Evolutionary conservation across 2,113 vertebrate genomes (phyloP), one percentile per base, ranked within the genome.

Genomic region (Apteryx mantelli): DNA sequence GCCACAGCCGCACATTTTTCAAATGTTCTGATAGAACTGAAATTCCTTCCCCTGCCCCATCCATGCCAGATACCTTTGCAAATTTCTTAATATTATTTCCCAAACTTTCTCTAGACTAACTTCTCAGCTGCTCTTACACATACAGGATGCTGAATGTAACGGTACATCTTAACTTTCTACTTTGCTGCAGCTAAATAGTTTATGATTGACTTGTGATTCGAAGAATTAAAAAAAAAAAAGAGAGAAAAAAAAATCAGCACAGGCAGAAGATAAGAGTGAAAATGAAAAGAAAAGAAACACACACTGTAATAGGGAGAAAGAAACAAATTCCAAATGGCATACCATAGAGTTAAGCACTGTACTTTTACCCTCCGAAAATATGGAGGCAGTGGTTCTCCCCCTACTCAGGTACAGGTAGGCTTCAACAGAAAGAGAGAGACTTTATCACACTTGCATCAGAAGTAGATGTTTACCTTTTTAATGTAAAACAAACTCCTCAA

Each of bases 361-460:
- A 97, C 97, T 98, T 98, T 98, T 97, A 98, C 97, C 97, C 98
- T 98, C 97, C 74, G 71, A 98, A 98, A 98, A 96, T 95, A 98
- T n/a, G 96, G 98, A 97, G 97, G 98, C 96, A 97, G 97, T 85
- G 95, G 96, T 60, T 91, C 82, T 98, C 97, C 96, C 96, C 97
- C 98, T 98, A 95, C 91, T 97, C 97, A 96, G 98, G 97, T 96
- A 97, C 97, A 91, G 92, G 97, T 50, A 93, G 97, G 97, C 98
- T 98, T 98, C 97, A 98, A 98, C 80, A 98, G 94, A 98, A 98
- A 98, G 96, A 98, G 95, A 98, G 91, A 98, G 88, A 98, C 96
- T 97, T 97, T 93, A 97, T 93, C 98, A 98, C 96, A 95, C 91
- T 97, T 82, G 94, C 88, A 93, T 97, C 94, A 97, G 93, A 94